Percentiles rank a stretch among this genome's conserved stretches.
phyloP scores from a whole-genome alignment of 2,888 invertebrate genomes.

The Dolichomitus sp. region DNA sequence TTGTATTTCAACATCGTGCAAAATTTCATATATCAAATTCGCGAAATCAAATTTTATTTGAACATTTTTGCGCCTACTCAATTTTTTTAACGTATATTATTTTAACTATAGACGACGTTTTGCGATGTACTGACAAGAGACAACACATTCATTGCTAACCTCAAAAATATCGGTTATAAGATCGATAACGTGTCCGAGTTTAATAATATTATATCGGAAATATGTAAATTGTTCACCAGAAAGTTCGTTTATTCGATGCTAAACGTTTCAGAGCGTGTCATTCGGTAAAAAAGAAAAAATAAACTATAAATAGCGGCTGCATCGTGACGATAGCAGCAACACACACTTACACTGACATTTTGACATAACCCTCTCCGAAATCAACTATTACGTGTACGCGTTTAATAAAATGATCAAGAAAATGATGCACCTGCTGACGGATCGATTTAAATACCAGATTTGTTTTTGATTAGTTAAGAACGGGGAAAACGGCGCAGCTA shows the following conservation, averaged over 20 bases:
- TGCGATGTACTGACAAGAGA: background rate
- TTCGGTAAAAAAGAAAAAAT: slow-evolving; percentile 2
- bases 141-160: slow-evolving; percentile 8
- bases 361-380: slow-evolving; percentile 28
- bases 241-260: background rate
- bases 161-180: background rate
- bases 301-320: slow-evolving; percentile 1
- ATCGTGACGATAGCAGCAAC: slow-evolving; percentile 8
- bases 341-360: slow-evolving; percentile 54
- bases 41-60: no score
- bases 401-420: background rate
- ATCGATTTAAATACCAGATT: background rate
- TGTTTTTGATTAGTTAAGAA: background rate
- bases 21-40: no score
- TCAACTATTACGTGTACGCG: background rate
- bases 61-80: no score
- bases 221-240: slow-evolving; percentile 18
- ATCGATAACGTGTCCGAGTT: slow-evolving; percentile 18
- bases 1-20: no score
- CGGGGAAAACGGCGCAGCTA: slow-evolving; percentile 1
- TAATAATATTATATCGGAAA: slow-evolving; percentile 23
- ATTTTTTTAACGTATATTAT: background rate
- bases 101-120: background rate
- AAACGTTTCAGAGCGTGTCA: background rate
- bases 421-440: background rate